Conservation (phyloP, 2,113 vertebrate species). For the Murina feae region DNA sequence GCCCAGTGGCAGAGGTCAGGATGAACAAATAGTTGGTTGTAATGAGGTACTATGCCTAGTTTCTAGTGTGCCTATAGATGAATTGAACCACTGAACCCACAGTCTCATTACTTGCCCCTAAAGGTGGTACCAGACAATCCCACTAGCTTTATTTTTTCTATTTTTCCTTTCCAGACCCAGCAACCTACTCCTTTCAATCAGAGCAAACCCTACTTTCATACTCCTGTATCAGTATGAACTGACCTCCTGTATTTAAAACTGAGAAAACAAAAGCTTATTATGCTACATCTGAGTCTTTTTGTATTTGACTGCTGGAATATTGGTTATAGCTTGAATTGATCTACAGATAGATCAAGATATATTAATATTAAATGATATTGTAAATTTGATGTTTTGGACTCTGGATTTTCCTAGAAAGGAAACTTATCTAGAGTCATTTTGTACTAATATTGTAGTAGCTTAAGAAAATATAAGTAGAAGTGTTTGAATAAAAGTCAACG, state of each 20-base stretch:
- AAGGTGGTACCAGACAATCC: neutral
- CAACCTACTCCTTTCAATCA: neutral
- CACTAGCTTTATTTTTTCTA: neutral
- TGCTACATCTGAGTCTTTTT: neutral
- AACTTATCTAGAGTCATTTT: neutral
- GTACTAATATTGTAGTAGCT: neutral
- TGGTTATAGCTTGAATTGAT: neutral
- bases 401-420: constrained; percentile 10
- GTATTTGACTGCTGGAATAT: neutral
- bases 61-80: neutral
- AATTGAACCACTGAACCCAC: neutral
- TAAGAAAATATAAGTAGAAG: neutral
- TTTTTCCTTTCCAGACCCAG: neutral
- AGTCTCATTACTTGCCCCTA: neutral
- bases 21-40: neutral
- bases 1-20: neutral
- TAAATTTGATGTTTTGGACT: constrained; percentile 21
- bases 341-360: neutral
- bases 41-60: neutral
- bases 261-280: neutral
- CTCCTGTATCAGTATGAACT: neutral
- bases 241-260: neutral
- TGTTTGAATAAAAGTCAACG: neutral
- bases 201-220: neutral
- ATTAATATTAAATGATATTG: neutral